phyloP scores from a whole-genome alignment of 2,797 vertebrate species.

The Alauda arvensis region DNA sequence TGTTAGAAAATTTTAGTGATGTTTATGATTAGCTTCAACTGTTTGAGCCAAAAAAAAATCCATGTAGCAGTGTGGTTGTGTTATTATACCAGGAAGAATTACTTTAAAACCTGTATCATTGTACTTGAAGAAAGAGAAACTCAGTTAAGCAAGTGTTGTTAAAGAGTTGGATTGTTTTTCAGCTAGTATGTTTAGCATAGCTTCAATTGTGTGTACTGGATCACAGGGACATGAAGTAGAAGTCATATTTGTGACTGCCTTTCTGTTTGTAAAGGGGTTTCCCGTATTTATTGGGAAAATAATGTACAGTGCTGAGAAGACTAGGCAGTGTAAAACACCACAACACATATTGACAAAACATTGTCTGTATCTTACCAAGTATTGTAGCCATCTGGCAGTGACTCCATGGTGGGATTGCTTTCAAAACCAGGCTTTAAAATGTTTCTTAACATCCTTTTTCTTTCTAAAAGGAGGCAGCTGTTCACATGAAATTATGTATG shows the following conservation, averaged over 20 bases:
- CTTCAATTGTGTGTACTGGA: background rate
- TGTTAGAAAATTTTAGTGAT: background rate
- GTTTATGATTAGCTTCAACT: background rate
- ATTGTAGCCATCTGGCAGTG: slow-evolving; percentile 4
- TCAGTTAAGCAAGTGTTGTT: background rate
- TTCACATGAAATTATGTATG: background rate
- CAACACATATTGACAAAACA: background rate
- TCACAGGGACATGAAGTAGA: background rate
- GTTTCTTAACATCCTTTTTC: background rate
- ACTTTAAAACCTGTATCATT: background rate
- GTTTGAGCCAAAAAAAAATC: background rate
- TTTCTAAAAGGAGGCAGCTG: background rate
- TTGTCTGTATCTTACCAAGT: slow-evolving; percentile 4
- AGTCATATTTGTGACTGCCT: background rate
- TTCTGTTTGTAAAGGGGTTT: background rate
- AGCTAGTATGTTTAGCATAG: background rate
- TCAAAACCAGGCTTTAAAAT: background rate
- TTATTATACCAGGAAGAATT: background rate
- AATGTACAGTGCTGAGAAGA: background rate
- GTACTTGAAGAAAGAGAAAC: background rate
- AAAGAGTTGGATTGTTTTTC: background rate
- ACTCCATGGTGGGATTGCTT: background rate
- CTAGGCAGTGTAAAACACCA: background rate
- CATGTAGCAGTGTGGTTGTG: background rate
- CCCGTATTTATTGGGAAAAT: background rate